phyloP scores from a whole-genome alignment of 2,888 invertebrate species.

The Harpalus rubripes region DNA sequence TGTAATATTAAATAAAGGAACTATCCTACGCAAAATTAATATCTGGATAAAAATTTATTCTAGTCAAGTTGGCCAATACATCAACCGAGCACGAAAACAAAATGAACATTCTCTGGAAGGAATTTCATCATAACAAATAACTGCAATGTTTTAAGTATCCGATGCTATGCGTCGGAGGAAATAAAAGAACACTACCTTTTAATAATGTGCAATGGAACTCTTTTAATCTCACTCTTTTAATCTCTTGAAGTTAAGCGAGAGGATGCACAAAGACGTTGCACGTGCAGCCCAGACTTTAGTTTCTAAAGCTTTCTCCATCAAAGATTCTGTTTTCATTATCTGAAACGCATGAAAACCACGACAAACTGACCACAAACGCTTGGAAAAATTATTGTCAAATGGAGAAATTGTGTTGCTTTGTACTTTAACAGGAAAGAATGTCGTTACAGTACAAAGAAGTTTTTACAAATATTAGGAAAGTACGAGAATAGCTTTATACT shows the following conservation, averaged over 20 bases:
- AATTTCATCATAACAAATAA: constrained; percentile 63
- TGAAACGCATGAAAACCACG: no score
- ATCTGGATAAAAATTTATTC: constrained; percentile 50
- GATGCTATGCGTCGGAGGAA: constrained; percentile 20
- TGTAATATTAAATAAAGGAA: constrained; percentile 22
- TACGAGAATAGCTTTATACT: no score
- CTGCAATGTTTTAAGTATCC: constrained; percentile 57
- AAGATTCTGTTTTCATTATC: no score
- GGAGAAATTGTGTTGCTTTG: no score
- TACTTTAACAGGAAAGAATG: no score
- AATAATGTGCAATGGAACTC: constrained; percentile 58
- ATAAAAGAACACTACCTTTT: constrained; percentile 60
- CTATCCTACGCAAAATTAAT: constrained; percentile 25
- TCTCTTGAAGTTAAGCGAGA: constrained; percentile 32
- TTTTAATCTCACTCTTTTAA: constrained; percentile 65
- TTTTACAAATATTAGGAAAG: no score
- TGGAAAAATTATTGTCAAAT: no score
- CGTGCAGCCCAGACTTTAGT: neutral
- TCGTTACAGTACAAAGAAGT: no score
- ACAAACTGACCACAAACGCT: no score
- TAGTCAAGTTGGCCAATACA: constrained; percentile 41
- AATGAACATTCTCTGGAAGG: constrained; percentile 61
- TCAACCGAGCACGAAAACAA: constrained; percentile 20
- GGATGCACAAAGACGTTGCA: constrained; percentile 33
- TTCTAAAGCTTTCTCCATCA: constrained; percentile 18